These are phyloP conservation scores for Grammomys surdaster DNA, from an alignment of 2,113 vertebrate species.

Conservation along the genomic window DNA sequence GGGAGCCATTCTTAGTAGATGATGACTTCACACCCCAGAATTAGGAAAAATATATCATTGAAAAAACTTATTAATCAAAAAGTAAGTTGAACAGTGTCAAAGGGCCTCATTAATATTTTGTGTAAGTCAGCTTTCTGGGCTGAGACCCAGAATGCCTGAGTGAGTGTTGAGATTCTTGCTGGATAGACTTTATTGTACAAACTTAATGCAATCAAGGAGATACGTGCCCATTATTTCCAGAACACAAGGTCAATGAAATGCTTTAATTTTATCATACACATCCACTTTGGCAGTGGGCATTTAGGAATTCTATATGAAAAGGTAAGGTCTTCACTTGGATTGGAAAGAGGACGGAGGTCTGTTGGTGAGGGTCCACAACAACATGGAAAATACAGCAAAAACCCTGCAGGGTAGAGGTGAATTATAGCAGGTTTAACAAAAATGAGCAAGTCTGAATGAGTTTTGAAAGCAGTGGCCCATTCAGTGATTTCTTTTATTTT, in stretches of 20 bases:
- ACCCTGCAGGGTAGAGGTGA: conserved; percentile 80
- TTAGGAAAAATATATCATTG: conserved; percentile 65
- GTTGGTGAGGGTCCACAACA: conserved; percentile 30
- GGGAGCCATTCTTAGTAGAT: conserved; percentile 46
- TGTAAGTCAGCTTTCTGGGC: conserved; percentile 78
- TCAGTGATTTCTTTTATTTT: conserved; percentile 86
- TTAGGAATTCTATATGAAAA: conserved; percentile 46
- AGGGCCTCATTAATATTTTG: conserved; percentile 76
- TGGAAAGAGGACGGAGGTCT: background rate
- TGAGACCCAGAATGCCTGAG: conserved; percentile 83
- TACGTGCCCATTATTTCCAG: conserved; percentile 72
- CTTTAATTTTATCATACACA: conserved; percentile 74
- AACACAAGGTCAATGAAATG: conserved; percentile 78
- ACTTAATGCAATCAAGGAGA: conserved; percentile 68
- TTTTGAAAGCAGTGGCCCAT: conserved; percentile 85
- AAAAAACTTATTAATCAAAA: conserved; percentile 64
- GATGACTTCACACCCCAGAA: conserved; percentile 44
- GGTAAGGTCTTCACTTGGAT: conserved; percentile 55
- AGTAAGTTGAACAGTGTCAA: conserved; percentile 58
- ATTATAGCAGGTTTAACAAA: conserved; percentile 66
- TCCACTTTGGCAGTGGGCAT: conserved; percentile 70
- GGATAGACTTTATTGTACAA: conserved; percentile 70
- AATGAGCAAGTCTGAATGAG: conserved; percentile 82
- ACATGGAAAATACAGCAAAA: conserved; percentile 51
- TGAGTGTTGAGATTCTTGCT: conserved; percentile 78